Evolutionary conservation across 2,797 vertebrate species (phyloP), one percentile per base, ranked within the genome.

Genomic region (Spheniscus humboldti): DNA sequence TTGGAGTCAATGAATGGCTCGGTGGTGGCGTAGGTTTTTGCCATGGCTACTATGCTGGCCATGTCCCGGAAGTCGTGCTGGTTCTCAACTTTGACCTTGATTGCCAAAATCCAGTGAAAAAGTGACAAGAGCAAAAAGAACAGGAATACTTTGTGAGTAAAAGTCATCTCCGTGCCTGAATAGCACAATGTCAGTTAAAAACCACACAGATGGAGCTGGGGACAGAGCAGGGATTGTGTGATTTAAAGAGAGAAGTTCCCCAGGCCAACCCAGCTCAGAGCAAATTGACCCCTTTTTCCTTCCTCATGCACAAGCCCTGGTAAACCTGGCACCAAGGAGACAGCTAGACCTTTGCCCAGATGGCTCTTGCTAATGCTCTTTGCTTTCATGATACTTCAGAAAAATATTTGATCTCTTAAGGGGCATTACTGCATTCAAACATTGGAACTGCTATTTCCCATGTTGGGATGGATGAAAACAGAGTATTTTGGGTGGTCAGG

Each of bases 1-100:
- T 99, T 99, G 98, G 99, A 99, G 96, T 99, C 99, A 16, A 99
- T 98, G 95, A 98, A 99, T 5, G 98, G 99, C 97, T 99, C 99
- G 0, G 98, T 98, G 78, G 99, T 99, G 95, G 99, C 99, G 1
- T 99, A 99, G 25, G 99, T 99, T 96, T 99, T 99, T 43, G 99
- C 98, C 97, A 99, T 98, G 30, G 99, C 99, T 80, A 99, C 99
- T 86, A 99, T 98, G 55, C 99, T 99, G 97, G 99, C 99, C 97
- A 99, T 99, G 97, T 99, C 99, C 98, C 99, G 99, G 97, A 99
- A 99, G 97, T 99, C 99, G 3, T 98, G 98, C 63, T 99, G 98
- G 94, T 98, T 99, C 96, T 99, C 99, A 55, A 99, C 99, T 98
- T 99, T 99, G 93, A 99, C 99, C 99, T 99, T 97, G 69, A 66